Percentiles rank a stretch among this genome's conserved stretches.
Evolutionary conservation across 2,113 vertebrate genomes (phyloP).

Genomic region (Ailuropoda melanoleuca): DNA sequence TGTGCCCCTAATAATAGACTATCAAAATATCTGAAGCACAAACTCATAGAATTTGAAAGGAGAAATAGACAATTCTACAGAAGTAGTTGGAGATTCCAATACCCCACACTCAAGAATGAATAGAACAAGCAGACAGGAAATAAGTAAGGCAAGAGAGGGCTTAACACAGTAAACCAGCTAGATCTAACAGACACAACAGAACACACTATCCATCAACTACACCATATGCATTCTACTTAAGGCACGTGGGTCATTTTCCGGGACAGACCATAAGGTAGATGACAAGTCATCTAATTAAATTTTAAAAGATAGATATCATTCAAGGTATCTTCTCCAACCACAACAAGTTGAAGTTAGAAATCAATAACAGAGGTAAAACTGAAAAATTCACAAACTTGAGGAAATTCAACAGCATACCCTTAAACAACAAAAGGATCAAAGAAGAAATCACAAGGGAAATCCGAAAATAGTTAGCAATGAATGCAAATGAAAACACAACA

Average conservation of each 20-base stretch:
- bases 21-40: neutral
- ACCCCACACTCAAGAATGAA: neutral
- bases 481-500: neutral
- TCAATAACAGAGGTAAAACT: neutral
- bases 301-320: neutral
- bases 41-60: neutral
- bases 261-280: neutral
- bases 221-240: neutral
- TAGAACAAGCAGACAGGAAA: neutral
- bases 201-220: neutral
- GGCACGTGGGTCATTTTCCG: neutral
- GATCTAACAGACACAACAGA: neutral
- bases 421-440: neutral
- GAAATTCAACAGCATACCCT: neutral
- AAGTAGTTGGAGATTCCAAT: neutral
- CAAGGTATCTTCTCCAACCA: neutral
- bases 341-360: neutral
- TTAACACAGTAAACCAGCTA: neutral
- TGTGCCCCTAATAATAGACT: neutral
- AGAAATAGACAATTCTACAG: neutral
- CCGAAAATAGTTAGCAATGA: neutral
- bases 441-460: neutral
- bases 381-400: neutral
- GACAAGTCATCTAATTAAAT: neutral
- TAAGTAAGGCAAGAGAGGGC: neutral